A percentile compares a stretch with the other conserved stretches of the same genome.
Conservation (phyloP, 2,888 invertebrate species). For the Copidosoma aretas region DNA sequence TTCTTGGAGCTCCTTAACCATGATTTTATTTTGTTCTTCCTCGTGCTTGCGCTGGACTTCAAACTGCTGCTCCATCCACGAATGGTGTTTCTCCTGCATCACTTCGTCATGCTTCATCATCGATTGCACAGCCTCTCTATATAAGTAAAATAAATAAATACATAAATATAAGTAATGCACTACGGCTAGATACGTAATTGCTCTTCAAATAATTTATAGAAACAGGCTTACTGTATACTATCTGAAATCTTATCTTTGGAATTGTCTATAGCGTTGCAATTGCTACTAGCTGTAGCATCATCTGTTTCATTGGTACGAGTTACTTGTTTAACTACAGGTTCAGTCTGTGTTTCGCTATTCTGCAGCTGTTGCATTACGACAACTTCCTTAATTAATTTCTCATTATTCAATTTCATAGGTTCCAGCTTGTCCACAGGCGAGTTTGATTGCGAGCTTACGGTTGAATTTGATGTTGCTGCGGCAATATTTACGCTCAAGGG, state of each 20-base stretch:
- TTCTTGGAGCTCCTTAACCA: constrained; percentile 46
- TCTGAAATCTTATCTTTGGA: background rate
- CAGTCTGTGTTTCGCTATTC: background rate
- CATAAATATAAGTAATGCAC: background rate
- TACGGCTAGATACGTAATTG: background rate
- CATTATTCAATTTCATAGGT: constrained; percentile 23
- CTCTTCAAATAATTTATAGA: background rate
- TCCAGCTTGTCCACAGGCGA: constrained; percentile 33
- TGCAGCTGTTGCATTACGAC: constrained; percentile 2
- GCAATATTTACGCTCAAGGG: constrained; percentile 28
- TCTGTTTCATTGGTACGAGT: background rate
- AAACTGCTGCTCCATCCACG: constrained; percentile 50
- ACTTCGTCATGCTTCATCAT: constrained; percentile 46
- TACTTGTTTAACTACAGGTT: constrained; percentile 3
- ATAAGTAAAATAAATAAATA: no score
- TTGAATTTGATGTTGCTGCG: constrained; percentile 9
- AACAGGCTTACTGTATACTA: background rate
- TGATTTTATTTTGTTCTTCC: constrained; percentile 41
- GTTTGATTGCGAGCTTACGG: constrained; percentile 25
- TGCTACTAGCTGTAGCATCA: no score
- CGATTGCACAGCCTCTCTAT: constrained; percentile 35
- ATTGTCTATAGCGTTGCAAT: background rate
- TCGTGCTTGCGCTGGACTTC: constrained; percentile 49
- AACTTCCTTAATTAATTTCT: constrained; percentile 29
- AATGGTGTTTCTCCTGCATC: constrained; percentile 47